Conservation (phyloP, 2,888 invertebrate genomes). For the Drosophila rubida region DNA sequence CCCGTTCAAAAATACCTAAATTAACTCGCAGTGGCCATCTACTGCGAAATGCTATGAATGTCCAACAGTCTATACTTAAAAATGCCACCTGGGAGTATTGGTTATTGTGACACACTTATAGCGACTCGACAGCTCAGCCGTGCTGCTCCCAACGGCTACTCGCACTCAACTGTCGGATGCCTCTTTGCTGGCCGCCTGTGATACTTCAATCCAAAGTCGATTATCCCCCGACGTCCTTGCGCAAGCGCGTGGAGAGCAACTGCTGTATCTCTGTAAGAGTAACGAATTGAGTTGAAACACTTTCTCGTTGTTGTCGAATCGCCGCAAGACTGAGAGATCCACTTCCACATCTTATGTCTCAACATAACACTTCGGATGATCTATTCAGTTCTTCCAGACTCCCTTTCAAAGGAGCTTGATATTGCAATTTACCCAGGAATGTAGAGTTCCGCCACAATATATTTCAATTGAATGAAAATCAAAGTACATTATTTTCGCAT, state of each 20-base stretch:
- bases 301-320: neutral
- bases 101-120: slow-evolving; percentile 29
- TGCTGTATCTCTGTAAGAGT: slow-evolving; percentile 4
- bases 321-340: neutral
- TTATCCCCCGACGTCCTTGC: slow-evolving; percentile 26
- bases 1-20: slow-evolving; percentile 35
- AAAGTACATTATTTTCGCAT: slow-evolving; percentile 36
- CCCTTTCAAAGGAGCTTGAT: no score
- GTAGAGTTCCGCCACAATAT: neutral
- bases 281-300: neutral
- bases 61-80: slow-evolving; percentile 53
- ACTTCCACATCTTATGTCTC: neutral
- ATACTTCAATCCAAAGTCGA: slow-evolving; percentile 35
- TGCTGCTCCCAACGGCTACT: slow-evolving; percentile 65
- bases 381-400: neutral
- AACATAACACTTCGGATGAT: neutral
- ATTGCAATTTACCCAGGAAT: neutral
- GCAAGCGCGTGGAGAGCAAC: slow-evolving; percentile 49
- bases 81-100: slow-evolving; percentile 36
- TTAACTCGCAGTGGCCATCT: slow-evolving; percentile 37
- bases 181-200: slow-evolving; percentile 42
- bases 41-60: slow-evolving; percentile 34
- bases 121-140: slow-evolving; percentile 47
- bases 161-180: slow-evolving; percentile 69
- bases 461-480: neutral